Conservation (phyloP, 2,113 vertebrate genomes). For the Cricetomys ansorgei region DNA sequence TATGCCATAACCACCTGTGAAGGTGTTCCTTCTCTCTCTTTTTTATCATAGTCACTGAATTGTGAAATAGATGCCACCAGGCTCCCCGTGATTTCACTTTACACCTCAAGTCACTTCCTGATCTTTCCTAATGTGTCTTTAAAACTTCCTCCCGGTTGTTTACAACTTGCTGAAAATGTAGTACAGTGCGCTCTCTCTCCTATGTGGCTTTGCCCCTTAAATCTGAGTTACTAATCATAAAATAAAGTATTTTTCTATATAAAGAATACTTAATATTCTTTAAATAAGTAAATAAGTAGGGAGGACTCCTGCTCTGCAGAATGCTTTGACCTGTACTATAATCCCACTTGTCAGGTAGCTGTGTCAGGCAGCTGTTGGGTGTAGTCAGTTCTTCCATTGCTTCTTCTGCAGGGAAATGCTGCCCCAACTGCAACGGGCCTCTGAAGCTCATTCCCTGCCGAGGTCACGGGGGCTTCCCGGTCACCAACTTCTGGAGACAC, state of each 20-base stretch:
- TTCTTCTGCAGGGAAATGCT: slow-evolving; percentile 85
- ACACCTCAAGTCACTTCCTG: not conserved
- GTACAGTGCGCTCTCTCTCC: not conserved
- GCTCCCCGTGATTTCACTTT: not conserved
- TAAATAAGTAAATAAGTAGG: not conserved
- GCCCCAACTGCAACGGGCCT: slow-evolving; percentile 88
- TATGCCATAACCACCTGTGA: not conserved
- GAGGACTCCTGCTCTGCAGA: not conserved
- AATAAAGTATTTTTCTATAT: not conserved
- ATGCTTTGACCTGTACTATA: not conserved
- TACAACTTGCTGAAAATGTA: not conserved
- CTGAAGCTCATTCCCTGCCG: slow-evolving; percentile 88
- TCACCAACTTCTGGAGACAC: slow-evolving; percentile 92
- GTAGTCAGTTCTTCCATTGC: not conserved
- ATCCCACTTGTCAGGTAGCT: not conserved
- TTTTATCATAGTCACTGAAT: not conserved
- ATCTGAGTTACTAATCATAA: not conserved
- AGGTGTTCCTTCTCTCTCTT: not conserved
- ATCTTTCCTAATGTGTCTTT: not conserved
- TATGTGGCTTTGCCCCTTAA: not conserved
- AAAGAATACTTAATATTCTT: slow-evolving; percentile 48
- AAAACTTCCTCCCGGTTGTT: not conserved
- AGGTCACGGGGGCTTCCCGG: slow-evolving; percentile 90
- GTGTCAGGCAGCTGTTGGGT: not conserved
- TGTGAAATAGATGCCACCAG: not conserved